Base-by-base conservation (phyloP, 2,888 invertebrate species). In the Caenorhabditis sulstoni region DNA sequence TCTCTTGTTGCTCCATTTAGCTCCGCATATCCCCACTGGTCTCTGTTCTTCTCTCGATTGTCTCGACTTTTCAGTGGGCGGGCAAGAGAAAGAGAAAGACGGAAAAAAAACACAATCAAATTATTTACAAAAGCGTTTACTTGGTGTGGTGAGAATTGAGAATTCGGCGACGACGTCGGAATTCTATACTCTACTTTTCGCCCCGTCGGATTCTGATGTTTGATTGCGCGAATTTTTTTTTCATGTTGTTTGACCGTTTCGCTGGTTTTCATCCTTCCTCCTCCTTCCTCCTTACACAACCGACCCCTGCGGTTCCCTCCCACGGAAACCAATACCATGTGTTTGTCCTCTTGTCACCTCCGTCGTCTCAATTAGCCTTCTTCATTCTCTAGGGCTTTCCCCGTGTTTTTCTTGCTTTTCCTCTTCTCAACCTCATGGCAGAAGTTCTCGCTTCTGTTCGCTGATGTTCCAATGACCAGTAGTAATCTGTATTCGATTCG, bases 191-290 rank as follows among this genome's bases (percentile, higher is more conserved):
- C 29, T 29, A 29, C 29, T 29, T 29, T 55, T 52, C 41, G 18
- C 52, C 35, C 55, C 41, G 41, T 14, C 62, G 73, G 73, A 73
- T 64, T 73, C 71, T 73, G 64, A 73, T 73, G 73, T 73, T 73
- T 73, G 73, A 73, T 73, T 73, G 58, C 58, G 58, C 49, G 35
- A 29, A 29, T 29, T 29, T 29, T 39, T 50, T 64, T 58, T 62
- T 64, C 47, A 11, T 53, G 73, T 73, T 73, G 73, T 73, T 73
- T 73, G 73, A 64, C 64, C 64, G 58, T 64, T 58, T 73, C 59
- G 52, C 49, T 57, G 47, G 41, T 47, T 49, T 47, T 41, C 41
- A 11, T n/a, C n/a, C n/a, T n/a, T n/a, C n/a, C 55, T 37, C 11
- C 16, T 8, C 49, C 16, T 41, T 20, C 20, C 39, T 14, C 70